Evolutionary conservation across 2,113 vertebrate species (phyloP).

Genomic region (Phrynosoma blainvillii): DNA sequence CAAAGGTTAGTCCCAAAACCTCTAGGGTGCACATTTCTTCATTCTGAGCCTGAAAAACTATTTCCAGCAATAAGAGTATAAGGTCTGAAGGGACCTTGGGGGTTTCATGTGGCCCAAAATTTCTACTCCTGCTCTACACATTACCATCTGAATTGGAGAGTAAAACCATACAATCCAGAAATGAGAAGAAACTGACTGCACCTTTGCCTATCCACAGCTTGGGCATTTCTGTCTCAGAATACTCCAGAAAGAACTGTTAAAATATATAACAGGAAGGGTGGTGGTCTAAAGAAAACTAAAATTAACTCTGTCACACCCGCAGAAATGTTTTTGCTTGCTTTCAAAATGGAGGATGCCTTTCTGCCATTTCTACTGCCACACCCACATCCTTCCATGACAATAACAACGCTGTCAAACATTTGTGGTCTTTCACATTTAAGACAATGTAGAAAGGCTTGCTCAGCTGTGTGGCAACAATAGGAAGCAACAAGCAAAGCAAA

Average conservation of each 20-base stretch:
- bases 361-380: background rate
- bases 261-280: too few relatives aligned
- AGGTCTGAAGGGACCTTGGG: background rate
- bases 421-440: background rate
- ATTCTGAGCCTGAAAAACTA: too few relatives aligned
- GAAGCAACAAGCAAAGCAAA: slow-evolving; percentile 55
- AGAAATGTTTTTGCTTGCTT: background rate
- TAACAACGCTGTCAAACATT: background rate
- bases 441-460: background rate
- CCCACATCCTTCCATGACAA: background rate
- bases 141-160: background rate
- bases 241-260: background rate
- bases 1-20: too few relatives aligned
- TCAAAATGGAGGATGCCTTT: background rate
- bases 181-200: too few relatives aligned
- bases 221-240: background rate
- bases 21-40: too few relatives aligned
- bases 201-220: background rate
- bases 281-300: background rate
- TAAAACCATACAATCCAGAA: background rate
- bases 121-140: background rate
- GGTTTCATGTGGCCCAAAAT: too few relatives aligned
- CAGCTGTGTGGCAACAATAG: slow-evolving; percentile 44
- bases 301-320: background rate
- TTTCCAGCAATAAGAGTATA: too few relatives aligned